Evolutionary conservation across 1,140 invertebrate genomes (phyloP).

Genomic region (Sesamia nonagrioides): DNA sequence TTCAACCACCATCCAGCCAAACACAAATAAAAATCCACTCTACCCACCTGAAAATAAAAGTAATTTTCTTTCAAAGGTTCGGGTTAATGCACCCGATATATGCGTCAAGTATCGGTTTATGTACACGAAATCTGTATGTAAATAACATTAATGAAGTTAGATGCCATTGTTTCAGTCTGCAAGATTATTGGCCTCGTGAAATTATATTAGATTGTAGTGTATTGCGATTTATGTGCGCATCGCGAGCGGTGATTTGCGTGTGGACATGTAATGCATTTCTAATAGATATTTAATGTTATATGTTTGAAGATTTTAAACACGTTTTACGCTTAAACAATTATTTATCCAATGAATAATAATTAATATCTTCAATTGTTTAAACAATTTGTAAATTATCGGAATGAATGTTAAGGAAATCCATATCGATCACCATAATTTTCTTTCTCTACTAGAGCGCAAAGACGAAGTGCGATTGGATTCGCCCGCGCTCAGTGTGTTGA

Average conservation of each 20-base stretch:
- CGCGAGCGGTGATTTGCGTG: slow-evolving; percentile 19
- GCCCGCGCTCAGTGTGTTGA: neutral
- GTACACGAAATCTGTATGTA: slow-evolving; percentile 47
- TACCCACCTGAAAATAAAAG: slow-evolving; percentile 75
- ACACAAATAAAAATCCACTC: slow-evolving; percentile 64
- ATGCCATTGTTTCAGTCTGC: slow-evolving; percentile 30
- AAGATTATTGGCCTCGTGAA: slow-evolving; percentile 29
- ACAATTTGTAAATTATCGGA: neutral
- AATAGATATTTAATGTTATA: slow-evolving; percentile 34
- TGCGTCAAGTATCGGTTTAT: slow-evolving; percentile 28
- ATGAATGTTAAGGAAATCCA: neutral
- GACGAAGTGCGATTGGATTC: neutral
- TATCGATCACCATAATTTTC: neutral
- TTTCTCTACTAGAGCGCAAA: neutral
- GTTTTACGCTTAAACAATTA: neutral
- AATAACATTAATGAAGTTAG: slow-evolving; percentile 43
- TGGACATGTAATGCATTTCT: slow-evolving; percentile 23
- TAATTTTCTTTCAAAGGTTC: slow-evolving; percentile 59
- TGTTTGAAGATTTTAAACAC: neutral
- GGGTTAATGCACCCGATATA: slow-evolving; percentile 35
- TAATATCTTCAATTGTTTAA: neutral
- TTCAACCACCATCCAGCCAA: slow-evolving; percentile 2
- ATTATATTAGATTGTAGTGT: slow-evolving; percentile 29
- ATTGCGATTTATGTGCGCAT: slow-evolving; percentile 23
- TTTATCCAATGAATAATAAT: neutral